Conservation (phyloP, 2,888 invertebrate genomes). For the Drosophila leonis region DNA sequence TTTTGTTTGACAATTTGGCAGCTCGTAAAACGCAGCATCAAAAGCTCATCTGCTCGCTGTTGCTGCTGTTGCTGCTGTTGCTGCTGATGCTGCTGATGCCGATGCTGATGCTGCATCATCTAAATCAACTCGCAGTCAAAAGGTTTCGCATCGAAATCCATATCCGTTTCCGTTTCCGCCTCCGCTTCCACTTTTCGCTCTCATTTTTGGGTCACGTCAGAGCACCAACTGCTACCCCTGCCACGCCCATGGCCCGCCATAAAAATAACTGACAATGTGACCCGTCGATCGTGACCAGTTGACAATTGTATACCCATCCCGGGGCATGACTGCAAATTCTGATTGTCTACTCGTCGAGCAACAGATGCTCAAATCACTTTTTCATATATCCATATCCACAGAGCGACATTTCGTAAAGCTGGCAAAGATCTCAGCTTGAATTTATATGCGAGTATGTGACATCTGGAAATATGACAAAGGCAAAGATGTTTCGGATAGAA, state of each 20-base stretch:
- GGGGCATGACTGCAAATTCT: not conserved
- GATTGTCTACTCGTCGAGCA: constrained; percentile 10
- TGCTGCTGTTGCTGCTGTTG: constrained; percentile 13
- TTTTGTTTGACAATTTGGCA: constrained; percentile 61
- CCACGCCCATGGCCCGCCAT: not conserved
- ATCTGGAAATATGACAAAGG: not conserved
- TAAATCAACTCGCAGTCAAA: constrained; percentile 61
- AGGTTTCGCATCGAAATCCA: constrained; percentile 6
- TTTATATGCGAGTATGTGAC: not conserved
- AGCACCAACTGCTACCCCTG: constrained; percentile 1
- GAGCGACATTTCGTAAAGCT: not conserved
- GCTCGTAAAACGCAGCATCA: constrained; percentile 70
- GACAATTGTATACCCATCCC: constrained; percentile 7
- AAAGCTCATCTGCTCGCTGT: constrained; percentile 18
- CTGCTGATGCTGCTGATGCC: not conserved
- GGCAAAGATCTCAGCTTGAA: not conserved
- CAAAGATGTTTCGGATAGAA: not conserved
- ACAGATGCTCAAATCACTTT: constrained; percentile 18
- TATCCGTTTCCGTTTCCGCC: constrained; percentile 16
- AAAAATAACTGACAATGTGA: constrained; percentile 6
- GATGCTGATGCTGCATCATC: constrained; percentile 56
- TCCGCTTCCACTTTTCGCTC: constrained; percentile 4
- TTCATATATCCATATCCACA: not conserved
- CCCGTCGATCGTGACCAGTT: constrained; percentile 36
- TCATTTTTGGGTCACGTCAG: constrained; percentile 42